Evolutionary conservation across 2,797 vertebrate genomes (phyloP).

Genomic region (Pristis pectinata): DNA sequence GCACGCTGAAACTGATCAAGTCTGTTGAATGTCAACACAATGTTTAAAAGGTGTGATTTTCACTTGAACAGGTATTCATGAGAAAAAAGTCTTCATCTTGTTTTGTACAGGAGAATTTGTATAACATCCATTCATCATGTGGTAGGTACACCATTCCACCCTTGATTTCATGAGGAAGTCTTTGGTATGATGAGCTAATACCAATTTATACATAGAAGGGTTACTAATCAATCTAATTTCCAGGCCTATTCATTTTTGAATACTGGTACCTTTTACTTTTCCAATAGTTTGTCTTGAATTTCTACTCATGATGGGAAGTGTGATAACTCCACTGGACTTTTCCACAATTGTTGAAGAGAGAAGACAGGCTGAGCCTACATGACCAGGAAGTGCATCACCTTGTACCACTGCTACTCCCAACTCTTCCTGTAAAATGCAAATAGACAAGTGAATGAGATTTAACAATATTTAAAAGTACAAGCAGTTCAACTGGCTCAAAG

Average conservation of each 20-base stretch:
- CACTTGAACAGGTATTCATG: no score
- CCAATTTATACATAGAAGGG: background rate
- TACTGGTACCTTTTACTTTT: slow-evolving; percentile 80
- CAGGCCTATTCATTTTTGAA: background rate
- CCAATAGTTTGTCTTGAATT: slow-evolving; percentile 86
- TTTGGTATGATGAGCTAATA: background rate
- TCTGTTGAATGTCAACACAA: background rate
- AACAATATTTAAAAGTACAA: slow-evolving; percentile 37
- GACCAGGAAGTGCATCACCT: slow-evolving; percentile 74
- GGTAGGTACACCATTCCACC: background rate
- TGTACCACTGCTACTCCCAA: slow-evolving; percentile 78
- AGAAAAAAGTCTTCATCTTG: background rate
- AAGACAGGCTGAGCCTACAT: slow-evolving; percentile 84
- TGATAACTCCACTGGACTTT: slow-evolving; percentile 75
- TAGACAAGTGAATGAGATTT: background rate
- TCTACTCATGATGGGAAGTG: slow-evolving; percentile 89
- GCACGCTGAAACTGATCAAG: background rate
- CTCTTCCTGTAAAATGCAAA: slow-evolving; percentile 68
- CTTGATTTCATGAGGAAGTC: background rate
- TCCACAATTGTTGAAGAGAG: slow-evolving; percentile 83
- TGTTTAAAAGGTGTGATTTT: background rate
- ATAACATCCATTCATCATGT: no score
- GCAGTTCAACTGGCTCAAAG: background rate
- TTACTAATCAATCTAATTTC: no score
- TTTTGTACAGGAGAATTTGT: background rate